Conservation (phyloP, 2,113 vertebrate species). For the Trinectes maculatus region DNA sequence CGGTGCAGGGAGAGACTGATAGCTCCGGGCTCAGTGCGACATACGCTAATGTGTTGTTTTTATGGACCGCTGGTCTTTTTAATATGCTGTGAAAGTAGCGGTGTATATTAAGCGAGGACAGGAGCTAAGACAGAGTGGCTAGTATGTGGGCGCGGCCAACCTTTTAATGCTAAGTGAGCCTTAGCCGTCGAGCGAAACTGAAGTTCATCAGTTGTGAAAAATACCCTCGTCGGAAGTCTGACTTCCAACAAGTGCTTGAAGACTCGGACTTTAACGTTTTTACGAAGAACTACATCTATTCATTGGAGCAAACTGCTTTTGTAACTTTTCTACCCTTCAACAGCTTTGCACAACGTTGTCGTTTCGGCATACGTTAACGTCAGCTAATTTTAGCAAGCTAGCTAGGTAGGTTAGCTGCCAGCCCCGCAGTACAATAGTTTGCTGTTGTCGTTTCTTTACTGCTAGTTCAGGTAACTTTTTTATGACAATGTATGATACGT, state of each 20-base stretch:
- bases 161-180: constrained; percentile 37
- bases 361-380: constrained; percentile 16
- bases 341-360: constrained; percentile 26
- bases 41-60: background rate
- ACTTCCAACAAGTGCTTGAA: constrained; percentile 10
- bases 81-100: background rate
- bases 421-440: constrained; percentile 5
- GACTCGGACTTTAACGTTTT: background rate
- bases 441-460: constrained; percentile 1
- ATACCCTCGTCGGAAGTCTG: constrained; percentile 35
- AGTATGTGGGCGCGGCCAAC: constrained; percentile 37
- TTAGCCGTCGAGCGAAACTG: constrained; percentile 32
- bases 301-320: background rate
- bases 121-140: too few species aligned
- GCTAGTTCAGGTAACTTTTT: constrained; percentile 30
- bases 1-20: constrained; percentile 31
- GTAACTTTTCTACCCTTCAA: constrained; percentile 25
- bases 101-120: background rate
- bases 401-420: constrained; percentile 53
- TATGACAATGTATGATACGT: constrained; percentile 26
- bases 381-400: constrained; percentile 60
- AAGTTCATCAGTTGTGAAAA: constrained; percentile 64
- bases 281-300: background rate
- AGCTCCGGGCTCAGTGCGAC: constrained; percentile 33
- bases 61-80: background rate